Percentiles rank a stretch among this genome's conserved stretches.
phyloP scores from a whole-genome alignment of 2,888 invertebrate genomes.

The Hesperia comma region DNA sequence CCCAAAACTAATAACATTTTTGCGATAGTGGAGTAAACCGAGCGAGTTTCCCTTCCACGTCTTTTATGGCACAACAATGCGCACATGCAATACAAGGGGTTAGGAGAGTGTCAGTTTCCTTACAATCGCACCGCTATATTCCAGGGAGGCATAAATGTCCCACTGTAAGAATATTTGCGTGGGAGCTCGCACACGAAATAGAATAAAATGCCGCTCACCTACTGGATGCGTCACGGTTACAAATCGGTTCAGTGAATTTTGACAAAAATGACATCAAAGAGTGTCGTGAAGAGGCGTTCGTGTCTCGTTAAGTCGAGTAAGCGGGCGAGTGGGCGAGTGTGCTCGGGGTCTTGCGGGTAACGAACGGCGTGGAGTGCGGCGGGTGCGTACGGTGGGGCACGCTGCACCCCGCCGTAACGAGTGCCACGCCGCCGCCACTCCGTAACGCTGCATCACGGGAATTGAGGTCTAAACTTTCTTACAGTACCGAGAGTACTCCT shows the following conservation, averaged over 20 bases:
- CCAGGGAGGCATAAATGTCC: constrained; percentile 48
- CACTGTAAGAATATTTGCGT: constrained; percentile 46
- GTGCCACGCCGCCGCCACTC: background rate
- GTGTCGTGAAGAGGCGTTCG: constrained; percentile 67
- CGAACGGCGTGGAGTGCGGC: constrained; percentile 72
- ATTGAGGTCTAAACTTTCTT: background rate
- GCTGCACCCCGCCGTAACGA: background rate
- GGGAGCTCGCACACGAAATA: background rate
- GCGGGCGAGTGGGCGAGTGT: constrained; percentile 72
- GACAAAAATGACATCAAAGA: constrained; percentile 68
- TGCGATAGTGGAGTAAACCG: constrained; percentile 75
- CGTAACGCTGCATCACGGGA: background rate
- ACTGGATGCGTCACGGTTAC: constrained; percentile 2
- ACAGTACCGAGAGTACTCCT: background rate
- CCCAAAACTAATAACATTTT: constrained; percentile 82
- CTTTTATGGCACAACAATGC: constrained; percentile 75
- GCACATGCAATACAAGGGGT: constrained; percentile 73
- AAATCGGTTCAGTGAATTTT: constrained; percentile 28
- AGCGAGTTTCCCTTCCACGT: constrained; percentile 66
- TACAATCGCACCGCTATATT: constrained; percentile 55
- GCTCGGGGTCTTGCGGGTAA: constrained; percentile 75
- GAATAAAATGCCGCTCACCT: background rate
- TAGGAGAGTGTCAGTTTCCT: constrained; percentile 59
- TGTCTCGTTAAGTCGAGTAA: constrained; percentile 73
- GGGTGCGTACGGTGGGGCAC: constrained; percentile 17